A percentile compares a stretch with the other conserved stretches of the same genome.
phyloP scores from a whole-genome alignment of 1,140 invertebrate genomes.

The Muscidifurax raptorellus region DNA sequence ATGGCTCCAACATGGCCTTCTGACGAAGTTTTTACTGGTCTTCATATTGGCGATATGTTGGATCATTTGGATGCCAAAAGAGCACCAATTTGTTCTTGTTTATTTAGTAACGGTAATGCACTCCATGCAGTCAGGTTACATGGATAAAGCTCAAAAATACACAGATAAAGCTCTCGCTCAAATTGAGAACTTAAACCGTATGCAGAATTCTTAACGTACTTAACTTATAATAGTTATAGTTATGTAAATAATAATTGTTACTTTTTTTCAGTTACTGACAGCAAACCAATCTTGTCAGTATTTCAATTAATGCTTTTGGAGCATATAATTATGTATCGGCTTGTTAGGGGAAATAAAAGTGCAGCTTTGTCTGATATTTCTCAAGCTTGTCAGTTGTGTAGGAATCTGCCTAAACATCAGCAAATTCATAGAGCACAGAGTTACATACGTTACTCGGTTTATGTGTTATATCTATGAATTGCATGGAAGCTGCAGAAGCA shows the following conservation, averaged over 20 bases:
- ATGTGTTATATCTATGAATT: constrained; percentile 99
- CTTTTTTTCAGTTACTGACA: constrained; percentile 83
- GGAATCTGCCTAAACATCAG: constrained; percentile 83
- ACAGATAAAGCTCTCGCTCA: constrained; percentile 98
- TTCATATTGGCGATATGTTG: constrained; percentile 90
- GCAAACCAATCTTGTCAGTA: constrained; percentile 89
- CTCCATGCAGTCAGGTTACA: constrained; percentile 98
- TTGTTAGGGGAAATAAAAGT: constrained; percentile 97
- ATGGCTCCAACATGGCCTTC: constrained; percentile 91
- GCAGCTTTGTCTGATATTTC: constrained; percentile 89
- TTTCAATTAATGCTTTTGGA: constrained; percentile 96
- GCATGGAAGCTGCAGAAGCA: constrained; percentile 96
- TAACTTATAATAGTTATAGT: constrained; percentile 5
- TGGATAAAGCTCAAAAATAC: constrained; percentile 99
- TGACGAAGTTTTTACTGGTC: constrained; percentile 89
- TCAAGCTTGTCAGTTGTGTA: constrained; percentile 87
- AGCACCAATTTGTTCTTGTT: constrained; percentile 97
- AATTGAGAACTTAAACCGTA: constrained; percentile 96
- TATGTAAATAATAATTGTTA: constrained; percentile 41
- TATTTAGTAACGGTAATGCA: constrained; percentile 98
- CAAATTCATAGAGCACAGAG: constrained; percentile 91
- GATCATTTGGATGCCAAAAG: constrained; percentile 98
- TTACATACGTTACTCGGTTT: constrained; percentile 94
- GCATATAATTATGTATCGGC: constrained; percentile 96
- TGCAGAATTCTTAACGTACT: too few relatives aligned